Evolutionary conservation across 2,797 vertebrate genomes (phyloP).

Genomic region (Microctenopoma steveboyesi): DNA sequence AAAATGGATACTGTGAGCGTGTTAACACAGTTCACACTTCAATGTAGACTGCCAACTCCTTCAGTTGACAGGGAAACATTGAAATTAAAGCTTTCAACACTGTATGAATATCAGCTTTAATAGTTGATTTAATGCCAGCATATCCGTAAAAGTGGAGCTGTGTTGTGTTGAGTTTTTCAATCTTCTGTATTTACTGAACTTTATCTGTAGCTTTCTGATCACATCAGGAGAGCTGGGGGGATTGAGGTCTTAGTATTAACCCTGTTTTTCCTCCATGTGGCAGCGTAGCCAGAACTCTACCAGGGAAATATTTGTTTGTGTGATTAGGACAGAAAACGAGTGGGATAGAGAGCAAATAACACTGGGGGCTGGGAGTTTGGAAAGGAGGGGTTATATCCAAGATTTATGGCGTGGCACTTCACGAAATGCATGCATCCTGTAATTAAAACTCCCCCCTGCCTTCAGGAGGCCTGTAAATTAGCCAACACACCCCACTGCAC

Average conservation of each 20-base stretch:
- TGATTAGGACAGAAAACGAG: constrained; percentile 54
- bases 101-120: neutral
- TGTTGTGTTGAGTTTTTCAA: neutral
- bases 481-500: constrained; percentile 56
- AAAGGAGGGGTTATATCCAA: constrained; percentile 68
- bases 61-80: constrained; percentile 21
- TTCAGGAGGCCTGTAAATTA: constrained; percentile 75
- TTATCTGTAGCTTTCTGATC: constrained; percentile 7
- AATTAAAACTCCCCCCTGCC: constrained; percentile 82
- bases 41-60: constrained; percentile 3
- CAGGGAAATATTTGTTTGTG: constrained; percentile 69
- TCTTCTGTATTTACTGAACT: neutral
- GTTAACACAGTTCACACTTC: constrained; percentile 44
- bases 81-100: constrained; percentile 20
- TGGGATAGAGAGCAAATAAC: constrained; percentile 50
- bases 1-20: constrained; percentile 23
- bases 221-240: constrained; percentile 17
- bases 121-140: neutral
- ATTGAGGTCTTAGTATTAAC: constrained; percentile 1
- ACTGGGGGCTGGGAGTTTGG: constrained; percentile 57
- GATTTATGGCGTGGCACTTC: constrained; percentile 83
- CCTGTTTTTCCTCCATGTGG: neutral
- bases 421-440: constrained; percentile 85
- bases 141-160: neutral
- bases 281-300: constrained; percentile 23